Conservation (phyloP, 2,888 invertebrate species). For the Iphiclides podalirius region DNA sequence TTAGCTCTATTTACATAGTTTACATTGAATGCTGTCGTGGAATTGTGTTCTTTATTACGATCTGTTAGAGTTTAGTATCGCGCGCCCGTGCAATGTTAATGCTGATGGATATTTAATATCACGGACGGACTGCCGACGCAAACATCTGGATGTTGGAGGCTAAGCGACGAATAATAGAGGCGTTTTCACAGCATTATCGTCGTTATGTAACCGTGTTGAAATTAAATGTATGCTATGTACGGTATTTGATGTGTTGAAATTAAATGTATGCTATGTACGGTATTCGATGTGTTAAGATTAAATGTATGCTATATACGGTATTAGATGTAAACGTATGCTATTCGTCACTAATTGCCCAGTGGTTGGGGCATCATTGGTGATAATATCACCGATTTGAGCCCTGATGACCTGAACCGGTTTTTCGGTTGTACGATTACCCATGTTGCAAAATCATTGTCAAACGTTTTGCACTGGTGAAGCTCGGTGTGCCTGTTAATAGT, state of each 20-base stretch:
- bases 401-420: too few species aligned
- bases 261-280: conserved; percentile 47
- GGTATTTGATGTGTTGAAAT: conserved; percentile 44
- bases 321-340: conserved; percentile 47
- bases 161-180: conserved; percentile 62
- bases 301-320: conserved; percentile 48
- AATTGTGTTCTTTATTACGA: background rate
- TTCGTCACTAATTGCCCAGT: too few species aligned
- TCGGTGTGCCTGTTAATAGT: too few species aligned
- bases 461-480: too few species aligned
- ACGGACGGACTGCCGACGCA: conserved; percentile 19
- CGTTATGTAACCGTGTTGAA: conserved; percentile 35
- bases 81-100: conserved; percentile 4
- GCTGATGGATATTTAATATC: conserved; percentile 31
- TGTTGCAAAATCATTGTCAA: too few species aligned
- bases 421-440: too few species aligned
- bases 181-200: conserved; percentile 43
- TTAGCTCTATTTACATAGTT: conserved; percentile 1
- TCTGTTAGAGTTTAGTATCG: conserved; percentile 9
- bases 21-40: background rate
- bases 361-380: too few species aligned
- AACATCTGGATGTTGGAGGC: conserved; percentile 24
- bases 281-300: conserved; percentile 43
- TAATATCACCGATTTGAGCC: too few species aligned
- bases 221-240: conserved; percentile 46